Conservation (phyloP, 2,797 vertebrate species). For the Triplophysa bombifrons region DNA sequence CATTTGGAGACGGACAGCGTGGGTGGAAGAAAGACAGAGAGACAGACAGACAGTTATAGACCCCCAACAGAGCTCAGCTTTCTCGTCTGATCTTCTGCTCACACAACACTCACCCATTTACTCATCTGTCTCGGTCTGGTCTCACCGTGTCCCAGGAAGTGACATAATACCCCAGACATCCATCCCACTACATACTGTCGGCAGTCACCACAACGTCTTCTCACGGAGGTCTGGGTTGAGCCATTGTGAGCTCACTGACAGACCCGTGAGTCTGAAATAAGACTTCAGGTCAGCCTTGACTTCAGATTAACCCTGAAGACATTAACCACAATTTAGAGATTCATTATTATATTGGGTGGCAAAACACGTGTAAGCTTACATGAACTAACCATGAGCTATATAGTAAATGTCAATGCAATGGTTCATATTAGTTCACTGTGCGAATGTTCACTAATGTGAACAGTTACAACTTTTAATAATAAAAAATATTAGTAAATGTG, state of each 20-base stretch:
- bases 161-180: slow-evolving; percentile 52
- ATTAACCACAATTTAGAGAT: no score
- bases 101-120: slow-evolving; percentile 48
- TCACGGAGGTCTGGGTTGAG: slow-evolving; percentile 26
- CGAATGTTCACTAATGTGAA: no score
- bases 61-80: slow-evolving; percentile 28
- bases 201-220: not conserved
- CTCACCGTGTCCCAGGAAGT: slow-evolving; percentile 52
- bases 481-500: no score
- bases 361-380: no score
- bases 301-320: no score
- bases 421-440: no score
- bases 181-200: slow-evolving; percentile 17
- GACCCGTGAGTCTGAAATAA: slow-evolving; percentile 21
- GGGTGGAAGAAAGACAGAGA: not conserved
- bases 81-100: slow-evolving; percentile 31
- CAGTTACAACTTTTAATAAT: no score
- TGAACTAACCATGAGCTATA: no score
- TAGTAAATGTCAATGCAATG: no score
- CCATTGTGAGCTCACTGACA: slow-evolving; percentile 23
- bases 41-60: not conserved
- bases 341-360: no score
- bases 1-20: not conserved
- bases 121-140: slow-evolving; percentile 51
- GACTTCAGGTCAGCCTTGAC: slow-evolving; percentile 11